These are phyloP conservation scores for Zelostemma sp. DNA, from an alignment of 1,140 invertebrate genomes.

Conservation along the genomic window DNA sequence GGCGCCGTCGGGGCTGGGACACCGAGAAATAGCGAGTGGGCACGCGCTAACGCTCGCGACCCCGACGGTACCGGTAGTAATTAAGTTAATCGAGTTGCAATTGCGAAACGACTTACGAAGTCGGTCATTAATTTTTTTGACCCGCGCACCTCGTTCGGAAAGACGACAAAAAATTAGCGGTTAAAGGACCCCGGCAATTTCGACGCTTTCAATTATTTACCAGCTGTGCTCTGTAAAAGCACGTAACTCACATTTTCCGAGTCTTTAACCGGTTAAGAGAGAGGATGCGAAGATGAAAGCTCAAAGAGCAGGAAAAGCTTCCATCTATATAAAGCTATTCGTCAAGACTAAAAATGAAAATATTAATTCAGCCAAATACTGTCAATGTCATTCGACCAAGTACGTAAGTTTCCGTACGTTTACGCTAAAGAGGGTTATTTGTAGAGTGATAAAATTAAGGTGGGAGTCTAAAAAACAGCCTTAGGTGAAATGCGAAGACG, in stretches of 20 bases:
- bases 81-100: constrained; percentile 50
- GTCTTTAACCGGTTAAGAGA: no score
- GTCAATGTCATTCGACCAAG: no score
- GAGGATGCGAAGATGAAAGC: no score
- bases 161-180: constrained; percentile 18
- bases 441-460: constrained; percentile 43
- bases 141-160: constrained; percentile 22
- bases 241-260: no score
- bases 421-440: constrained; percentile 23
- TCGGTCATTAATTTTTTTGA: constrained; percentile 42
- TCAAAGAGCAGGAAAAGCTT: no score
- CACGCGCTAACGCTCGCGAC: constrained; percentile 29
- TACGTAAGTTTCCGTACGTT: not conserved
- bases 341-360: no score
- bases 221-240: not conserved
- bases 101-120: constrained; percentile 46
- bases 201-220: constrained; percentile 15
- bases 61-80: constrained; percentile 29
- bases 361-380: no score
- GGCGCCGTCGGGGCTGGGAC: constrained; percentile 4
- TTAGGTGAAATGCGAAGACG: constrained; percentile 36
- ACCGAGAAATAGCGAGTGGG: constrained; percentile 18
- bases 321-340: no score
- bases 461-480: constrained; percentile 18
- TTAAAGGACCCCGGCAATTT: constrained; percentile 19